These are phyloP conservation scores for Tenebrosternarchus preto DNA, from an alignment of 2,113 vertebrate genomes.

Conservation along the genomic window DNA sequence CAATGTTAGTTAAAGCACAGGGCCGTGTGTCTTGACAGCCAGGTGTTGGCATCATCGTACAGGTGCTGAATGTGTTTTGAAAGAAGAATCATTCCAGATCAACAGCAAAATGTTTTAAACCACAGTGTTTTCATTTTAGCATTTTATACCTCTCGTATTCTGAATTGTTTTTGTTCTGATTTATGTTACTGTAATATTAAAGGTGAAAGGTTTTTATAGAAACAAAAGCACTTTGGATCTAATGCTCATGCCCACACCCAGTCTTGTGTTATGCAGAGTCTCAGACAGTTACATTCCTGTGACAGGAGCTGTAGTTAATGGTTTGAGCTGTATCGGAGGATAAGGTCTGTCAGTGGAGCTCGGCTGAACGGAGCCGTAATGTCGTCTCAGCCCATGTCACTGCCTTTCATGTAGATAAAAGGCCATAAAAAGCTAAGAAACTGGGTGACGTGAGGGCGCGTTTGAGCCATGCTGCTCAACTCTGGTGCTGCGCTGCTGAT, in stretches of 20 bases:
- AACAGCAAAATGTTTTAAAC: too few species aligned
- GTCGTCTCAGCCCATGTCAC: conserved; percentile 70
- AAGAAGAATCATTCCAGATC: too few species aligned
- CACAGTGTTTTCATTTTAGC: too few species aligned
- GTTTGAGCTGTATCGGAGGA: conserved; percentile 66
- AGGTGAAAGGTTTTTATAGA: too few species aligned
- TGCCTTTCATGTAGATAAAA: conserved; percentile 79
- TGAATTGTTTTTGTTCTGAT: neutral
- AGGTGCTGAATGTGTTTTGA: too few species aligned
- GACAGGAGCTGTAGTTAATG: conserved; percentile 73
- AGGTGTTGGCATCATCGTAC: too few species aligned
- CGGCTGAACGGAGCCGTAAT: conserved; percentile 78
- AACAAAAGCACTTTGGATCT: too few species aligned
- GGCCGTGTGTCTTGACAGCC: too few species aligned
- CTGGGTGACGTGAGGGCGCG: conserved; percentile 65
- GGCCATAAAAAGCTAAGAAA: conserved; percentile 74
- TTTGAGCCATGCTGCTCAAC: conserved; percentile 44
- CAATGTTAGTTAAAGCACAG: too few species aligned
- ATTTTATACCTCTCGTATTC: too few species aligned
- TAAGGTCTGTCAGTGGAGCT: conserved; percentile 70
- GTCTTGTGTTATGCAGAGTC: conserved; percentile 37
- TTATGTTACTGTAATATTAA: too few species aligned
- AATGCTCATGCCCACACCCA: neutral
- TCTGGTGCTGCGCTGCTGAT: conserved; percentile 28
- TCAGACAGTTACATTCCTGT: conserved; percentile 67